These are phyloP conservation scores for Drosophila yooni DNA, from an alignment of 2,888 invertebrate species.

Conservation along the genomic window DNA sequence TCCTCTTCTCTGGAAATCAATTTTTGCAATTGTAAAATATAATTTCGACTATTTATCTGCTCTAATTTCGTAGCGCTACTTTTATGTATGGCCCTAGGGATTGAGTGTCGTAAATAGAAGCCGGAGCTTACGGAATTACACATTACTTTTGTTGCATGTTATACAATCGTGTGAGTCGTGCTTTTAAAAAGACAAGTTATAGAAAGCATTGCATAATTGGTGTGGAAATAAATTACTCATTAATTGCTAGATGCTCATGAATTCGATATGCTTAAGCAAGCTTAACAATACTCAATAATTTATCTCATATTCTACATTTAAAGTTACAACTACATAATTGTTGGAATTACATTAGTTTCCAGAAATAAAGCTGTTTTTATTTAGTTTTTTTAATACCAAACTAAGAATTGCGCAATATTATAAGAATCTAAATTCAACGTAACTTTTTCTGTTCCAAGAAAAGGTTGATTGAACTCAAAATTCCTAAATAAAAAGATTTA, in stretches of 20 bases:
- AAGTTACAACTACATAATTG: not conserved
- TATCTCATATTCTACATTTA: not conserved
- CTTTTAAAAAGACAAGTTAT: constrained; percentile 22
- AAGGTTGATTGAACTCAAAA: constrained; percentile 64
- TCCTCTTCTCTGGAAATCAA: constrained; percentile 45
- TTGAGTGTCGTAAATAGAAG: constrained; percentile 36
- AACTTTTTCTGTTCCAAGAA: constrained; percentile 10
- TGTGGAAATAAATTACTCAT: constrained; percentile 12
- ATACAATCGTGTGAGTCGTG: constrained; percentile 44
- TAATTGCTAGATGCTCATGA: constrained; percentile 2
- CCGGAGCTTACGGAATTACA: constrained; percentile 47
- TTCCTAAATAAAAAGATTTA: constrained; percentile 30
- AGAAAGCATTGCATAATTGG: constrained; percentile 21
- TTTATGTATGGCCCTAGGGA: constrained; percentile 37
- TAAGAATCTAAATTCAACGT: not conserved
- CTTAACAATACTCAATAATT: not conserved
- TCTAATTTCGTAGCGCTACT: constrained; percentile 60
- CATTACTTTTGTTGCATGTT: constrained; percentile 36
- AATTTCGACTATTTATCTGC: constrained; percentile 68
- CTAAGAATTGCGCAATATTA: constrained; percentile 6
- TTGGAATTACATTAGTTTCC: not conserved
- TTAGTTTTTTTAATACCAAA: not conserved
- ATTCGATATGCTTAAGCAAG: not conserved
- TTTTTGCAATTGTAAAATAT: constrained; percentile 59
- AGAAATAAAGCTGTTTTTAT: not conserved